Evolutionary conservation across 2,113 vertebrate genomes (phyloP).

Genomic region (Pituophis catenifer): DNA sequence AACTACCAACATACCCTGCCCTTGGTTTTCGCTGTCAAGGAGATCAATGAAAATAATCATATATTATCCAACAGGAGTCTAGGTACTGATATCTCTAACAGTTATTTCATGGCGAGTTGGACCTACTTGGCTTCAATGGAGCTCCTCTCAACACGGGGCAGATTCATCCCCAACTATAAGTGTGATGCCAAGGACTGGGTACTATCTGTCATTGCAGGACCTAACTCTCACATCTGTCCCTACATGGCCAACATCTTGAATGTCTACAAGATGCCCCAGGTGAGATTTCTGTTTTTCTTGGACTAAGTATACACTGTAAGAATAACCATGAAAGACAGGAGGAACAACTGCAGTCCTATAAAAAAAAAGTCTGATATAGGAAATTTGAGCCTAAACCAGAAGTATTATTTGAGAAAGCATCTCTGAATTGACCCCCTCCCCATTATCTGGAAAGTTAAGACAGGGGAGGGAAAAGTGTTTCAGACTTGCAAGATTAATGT

Average conservation of each 20-base stretch:
- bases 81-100: not conserved
- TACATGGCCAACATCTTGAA: not conserved
- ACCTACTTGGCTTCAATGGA: not conserved
- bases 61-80: not conserved
- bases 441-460: no score
- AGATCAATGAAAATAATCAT: not conserved
- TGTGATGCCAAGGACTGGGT: not conserved
- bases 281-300: not conserved
- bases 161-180: not conserved
- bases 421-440: no score
- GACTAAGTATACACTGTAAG: not conserved
- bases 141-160: not conserved
- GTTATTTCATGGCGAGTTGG: not conserved
- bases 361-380: not conserved
- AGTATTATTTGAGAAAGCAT: no score
- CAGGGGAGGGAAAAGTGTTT: no score
- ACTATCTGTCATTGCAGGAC: not conserved
- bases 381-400: not conserved
- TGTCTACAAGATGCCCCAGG: slow-evolving; percentile 11
- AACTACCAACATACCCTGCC: not conserved
- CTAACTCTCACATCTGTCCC: not conserved
- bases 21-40: not conserved
- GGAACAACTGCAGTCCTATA: not conserved
- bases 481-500: no score
- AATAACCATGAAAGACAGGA: not conserved